These are phyloP conservation scores for Smittia aterrima DNA, from an alignment of 2,888 invertebrate genomes.

Conservation along the genomic window DNA sequence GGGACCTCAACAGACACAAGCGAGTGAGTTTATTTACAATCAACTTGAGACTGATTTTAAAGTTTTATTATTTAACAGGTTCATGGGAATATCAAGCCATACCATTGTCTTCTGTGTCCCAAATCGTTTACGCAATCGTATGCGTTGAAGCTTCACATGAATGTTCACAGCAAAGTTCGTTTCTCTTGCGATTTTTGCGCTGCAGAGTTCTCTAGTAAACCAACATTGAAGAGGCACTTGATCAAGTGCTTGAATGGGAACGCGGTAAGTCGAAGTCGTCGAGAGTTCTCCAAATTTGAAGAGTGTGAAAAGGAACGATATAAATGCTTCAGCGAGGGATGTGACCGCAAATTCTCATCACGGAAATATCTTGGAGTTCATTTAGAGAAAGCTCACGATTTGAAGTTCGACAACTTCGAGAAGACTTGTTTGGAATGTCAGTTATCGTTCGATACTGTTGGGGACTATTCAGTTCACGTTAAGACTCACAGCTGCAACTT, in stretches of 20 bases:
- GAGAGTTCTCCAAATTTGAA: no score
- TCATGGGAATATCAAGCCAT: constrained; percentile 23
- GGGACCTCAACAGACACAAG: constrained; percentile 30
- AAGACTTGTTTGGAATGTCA: constrained; percentile 29
- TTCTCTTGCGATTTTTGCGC: constrained; percentile 22
- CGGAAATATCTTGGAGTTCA: constrained; percentile 31
- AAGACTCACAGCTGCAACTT: constrained; percentile 31
- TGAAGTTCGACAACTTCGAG: constrained; percentile 27
- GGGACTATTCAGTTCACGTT: constrained; percentile 28
- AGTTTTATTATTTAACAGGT: background rate
- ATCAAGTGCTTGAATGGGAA: constrained; percentile 25
- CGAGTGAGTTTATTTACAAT: background rate
- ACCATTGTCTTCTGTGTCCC: constrained; percentile 3
- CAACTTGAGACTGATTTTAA: background rate
- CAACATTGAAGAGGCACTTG: constrained; percentile 33
- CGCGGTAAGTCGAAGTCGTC: background rate
- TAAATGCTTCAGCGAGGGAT: constrained; percentile 28
- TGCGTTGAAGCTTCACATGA: constrained; percentile 24
- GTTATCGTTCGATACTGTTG: constrained; percentile 18
- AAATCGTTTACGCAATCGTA: constrained; percentile 32
- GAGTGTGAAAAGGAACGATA: background rate
- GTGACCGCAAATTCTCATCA: constrained; percentile 9
- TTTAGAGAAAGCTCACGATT: constrained; percentile 23
- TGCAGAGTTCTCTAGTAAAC: background rate
- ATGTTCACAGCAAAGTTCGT: constrained; percentile 3